Conservation (phyloP, 2,113 vertebrate species). For the Rostratula benghalensis region DNA sequence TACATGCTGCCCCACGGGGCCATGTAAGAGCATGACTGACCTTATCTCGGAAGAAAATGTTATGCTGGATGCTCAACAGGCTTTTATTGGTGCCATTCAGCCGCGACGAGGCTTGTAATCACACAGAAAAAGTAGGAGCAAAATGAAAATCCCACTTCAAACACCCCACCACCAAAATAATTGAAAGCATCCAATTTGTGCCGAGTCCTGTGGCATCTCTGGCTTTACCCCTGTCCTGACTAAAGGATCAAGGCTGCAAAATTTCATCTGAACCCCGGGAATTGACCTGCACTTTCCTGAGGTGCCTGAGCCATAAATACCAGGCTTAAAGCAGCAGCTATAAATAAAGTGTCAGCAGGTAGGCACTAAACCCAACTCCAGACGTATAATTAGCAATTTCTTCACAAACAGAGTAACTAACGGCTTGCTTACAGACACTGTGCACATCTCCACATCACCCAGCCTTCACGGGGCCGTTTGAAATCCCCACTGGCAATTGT, state of each 20-base stretch:
- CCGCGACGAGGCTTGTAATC: not conserved
- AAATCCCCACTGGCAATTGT: conserved; percentile 3
- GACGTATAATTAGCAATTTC: conserved; percentile 37
- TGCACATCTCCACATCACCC: not conserved
- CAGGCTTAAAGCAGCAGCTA: not conserved
- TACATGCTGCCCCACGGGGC: not conserved
- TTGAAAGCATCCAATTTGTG: not conserved
- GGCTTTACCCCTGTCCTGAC: not conserved
- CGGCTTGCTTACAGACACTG: not conserved
- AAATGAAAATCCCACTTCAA: not conserved
- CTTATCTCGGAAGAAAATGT: not conserved
- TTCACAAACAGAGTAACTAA: not conserved
- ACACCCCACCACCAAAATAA: not conserved
- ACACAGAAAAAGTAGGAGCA: not conserved
- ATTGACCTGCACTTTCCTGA: not conserved
- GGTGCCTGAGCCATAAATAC: not conserved
- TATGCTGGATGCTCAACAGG: not conserved
- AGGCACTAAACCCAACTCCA: not conserved
- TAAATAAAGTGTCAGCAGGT: conserved; percentile 26
- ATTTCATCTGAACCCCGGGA: not conserved
- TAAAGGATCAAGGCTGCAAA: conserved; percentile 8
- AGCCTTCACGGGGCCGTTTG: not conserved
- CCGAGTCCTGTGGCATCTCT: not conserved
- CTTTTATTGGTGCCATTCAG: not conserved
- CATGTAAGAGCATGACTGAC: not conserved